phyloP scores from a whole-genome alignment of 2,888 invertebrate genomes.

The Cheilosia vulpina region DNA sequence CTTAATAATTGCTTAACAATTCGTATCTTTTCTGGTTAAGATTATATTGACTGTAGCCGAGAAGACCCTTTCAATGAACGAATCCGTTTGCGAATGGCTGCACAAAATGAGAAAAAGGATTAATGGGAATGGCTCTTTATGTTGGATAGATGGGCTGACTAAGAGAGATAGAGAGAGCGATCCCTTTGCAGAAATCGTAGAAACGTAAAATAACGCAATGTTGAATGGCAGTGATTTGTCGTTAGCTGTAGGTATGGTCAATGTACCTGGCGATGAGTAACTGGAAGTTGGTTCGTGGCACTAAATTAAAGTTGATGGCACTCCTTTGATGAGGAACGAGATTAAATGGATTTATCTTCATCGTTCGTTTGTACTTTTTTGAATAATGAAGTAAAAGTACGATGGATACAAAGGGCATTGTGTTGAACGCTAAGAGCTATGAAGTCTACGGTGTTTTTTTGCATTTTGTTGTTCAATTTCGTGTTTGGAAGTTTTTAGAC shows the following conservation, averaged over 20 bases:
- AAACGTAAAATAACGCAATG: conserved; percentile 27
- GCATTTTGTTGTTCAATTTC: background rate
- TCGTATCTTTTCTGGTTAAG: conserved; percentile 53
- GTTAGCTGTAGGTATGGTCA: background rate
- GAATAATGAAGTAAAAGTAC: conserved; percentile 22
- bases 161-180: background rate
- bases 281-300: conserved; percentile 23
- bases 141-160: background rate
- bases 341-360: conserved; percentile 5
- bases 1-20: conserved; percentile 72
- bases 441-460: background rate
- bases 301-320: conserved; percentile 53
- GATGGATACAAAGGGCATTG: conserved; percentile 10
- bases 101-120: conserved; percentile 57
- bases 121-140: conserved; percentile 20
- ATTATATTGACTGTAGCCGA: conserved; percentile 16
- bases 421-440: background rate
- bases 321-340: conserved; percentile 2
- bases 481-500: background rate
- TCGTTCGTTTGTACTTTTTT: background rate
- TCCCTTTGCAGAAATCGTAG: conserved; percentile 26
- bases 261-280: conserved; percentile 26
- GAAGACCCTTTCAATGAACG: conserved; percentile 35
- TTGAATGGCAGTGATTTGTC: conserved; percentile 50
- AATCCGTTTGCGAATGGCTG: conserved; percentile 51